Evolutionary conservation across 35 echinoderm and acorn worm species (phyloP).

Genomic region (Hemicentrotus pulcherrimus): DNA sequence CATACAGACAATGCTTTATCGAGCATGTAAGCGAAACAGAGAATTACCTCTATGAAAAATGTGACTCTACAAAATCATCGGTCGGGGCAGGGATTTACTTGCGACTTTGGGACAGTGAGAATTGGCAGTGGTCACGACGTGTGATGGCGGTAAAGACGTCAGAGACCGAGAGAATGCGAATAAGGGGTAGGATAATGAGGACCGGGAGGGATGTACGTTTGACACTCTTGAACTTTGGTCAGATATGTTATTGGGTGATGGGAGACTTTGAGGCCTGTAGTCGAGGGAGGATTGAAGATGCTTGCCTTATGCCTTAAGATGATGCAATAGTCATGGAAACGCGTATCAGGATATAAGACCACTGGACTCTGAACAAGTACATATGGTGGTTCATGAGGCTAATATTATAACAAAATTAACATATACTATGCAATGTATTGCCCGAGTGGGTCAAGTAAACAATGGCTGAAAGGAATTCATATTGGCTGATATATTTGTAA

Average conservation of each 20-base stretch:
- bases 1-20: constrained; percentile 78
- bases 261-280: constrained; percentile 79
- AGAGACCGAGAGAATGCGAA: constrained; percentile 34
- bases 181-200: constrained; percentile 25
- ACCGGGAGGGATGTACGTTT: constrained; percentile 75
- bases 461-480: too few species aligned
- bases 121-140: constrained; percentile 58
- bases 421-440: too few species aligned
- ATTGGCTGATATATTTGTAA: too few species aligned
- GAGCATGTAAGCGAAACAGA: constrained; percentile 58
- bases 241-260: constrained; percentile 94
- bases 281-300: constrained; percentile 33
- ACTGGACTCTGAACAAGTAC: too few species aligned
- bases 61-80: constrained; percentile 63
- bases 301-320: constrained; percentile 30
- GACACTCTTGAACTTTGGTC: constrained; percentile 90
- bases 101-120: constrained; percentile 62
- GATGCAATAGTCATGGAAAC: background rate
- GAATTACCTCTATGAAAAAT: constrained; percentile 72
- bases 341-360: too few species aligned
- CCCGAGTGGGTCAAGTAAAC: too few species aligned
- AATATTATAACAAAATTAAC: too few species aligned
- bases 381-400: too few species aligned
- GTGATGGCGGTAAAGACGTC: constrained; percentile 73
- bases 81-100: constrained; percentile 88